Conservation (phyloP, 92 coral and sea anemone genomes). For the Palythoa caribaeorum region DNA sequence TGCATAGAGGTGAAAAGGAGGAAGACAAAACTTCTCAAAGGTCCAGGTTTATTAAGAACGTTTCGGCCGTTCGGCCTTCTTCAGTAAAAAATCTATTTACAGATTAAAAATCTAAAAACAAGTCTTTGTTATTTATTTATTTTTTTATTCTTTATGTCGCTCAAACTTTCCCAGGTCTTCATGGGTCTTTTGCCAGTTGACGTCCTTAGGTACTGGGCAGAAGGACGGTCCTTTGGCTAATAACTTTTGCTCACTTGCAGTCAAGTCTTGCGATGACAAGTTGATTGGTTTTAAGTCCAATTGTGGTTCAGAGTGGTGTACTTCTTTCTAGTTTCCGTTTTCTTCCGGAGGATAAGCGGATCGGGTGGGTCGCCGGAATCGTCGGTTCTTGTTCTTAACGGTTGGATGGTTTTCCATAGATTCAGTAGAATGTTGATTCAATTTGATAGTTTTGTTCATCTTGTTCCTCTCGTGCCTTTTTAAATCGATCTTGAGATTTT, state of each 20-base stretch:
- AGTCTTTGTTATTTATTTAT: too few species aligned
- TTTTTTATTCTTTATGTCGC: too few species aligned
- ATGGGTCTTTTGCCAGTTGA: conserved; percentile 60
- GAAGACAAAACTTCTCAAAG: too few species aligned
- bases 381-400: conserved; percentile 2
- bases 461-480: conserved; percentile 19
- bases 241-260: conserved; percentile 34
- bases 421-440: conserved; percentile 29
- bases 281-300: conserved; percentile 59
- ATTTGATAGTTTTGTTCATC: conserved; percentile 11
- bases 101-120: too few species aligned
- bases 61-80: too few species aligned
- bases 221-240: conserved; percentile 69
- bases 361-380: conserved; percentile 2
- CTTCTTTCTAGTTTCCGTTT: conserved; percentile 18
- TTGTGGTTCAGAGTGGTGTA: conserved; percentile 15
- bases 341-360: conserved; percentile 3
- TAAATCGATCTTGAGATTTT: background rate
- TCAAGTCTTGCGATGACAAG: conserved; percentile 47
- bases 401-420: conserved; percentile 12
- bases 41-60: too few species aligned
- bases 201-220: conserved; percentile 64
- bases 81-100: too few species aligned
- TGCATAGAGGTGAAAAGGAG: too few species aligned
- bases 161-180: too few species aligned